phyloP scores from a whole-genome alignment of 2,888 invertebrate genomes.

The Schrankia costaestrigalis region DNA sequence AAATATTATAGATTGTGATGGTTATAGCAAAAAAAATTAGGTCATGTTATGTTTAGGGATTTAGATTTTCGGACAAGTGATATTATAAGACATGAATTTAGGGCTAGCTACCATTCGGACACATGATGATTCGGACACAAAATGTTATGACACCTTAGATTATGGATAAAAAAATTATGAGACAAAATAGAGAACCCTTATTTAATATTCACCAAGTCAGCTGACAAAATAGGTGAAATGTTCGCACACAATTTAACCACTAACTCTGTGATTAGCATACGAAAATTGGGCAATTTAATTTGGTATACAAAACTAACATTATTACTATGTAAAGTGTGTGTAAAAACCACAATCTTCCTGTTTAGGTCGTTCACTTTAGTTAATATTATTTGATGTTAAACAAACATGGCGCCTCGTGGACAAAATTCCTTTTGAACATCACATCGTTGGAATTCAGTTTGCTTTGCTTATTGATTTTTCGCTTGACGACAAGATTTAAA shows the following conservation, averaged over 20 bases:
- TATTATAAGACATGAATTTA: too few relatives aligned
- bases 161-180: too few relatives aligned
- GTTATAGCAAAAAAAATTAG: too few relatives aligned
- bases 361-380: constrained; percentile 19
- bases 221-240: constrained; percentile 22
- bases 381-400: constrained; percentile 18
- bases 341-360: constrained; percentile 10
- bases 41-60: too few relatives aligned
- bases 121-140: too few relatives aligned
- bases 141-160: too few relatives aligned
- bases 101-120: too few relatives aligned
- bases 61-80: too few relatives aligned
- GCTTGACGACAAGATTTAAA: neutral
- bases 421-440: constrained; percentile 6
- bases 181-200: too few relatives aligned
- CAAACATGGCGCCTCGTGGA: constrained; percentile 4
- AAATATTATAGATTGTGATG: too few relatives aligned
- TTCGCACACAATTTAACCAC: constrained; percentile 20
- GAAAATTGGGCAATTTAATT: constrained; percentile 25
- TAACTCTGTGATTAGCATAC: constrained; percentile 23
- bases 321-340: constrained; percentile 10
- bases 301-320: constrained; percentile 10
- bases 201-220: constrained; percentile 2
- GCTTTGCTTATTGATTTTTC: constrained; percentile 10
- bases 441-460: constrained; percentile 6